Percentiles rank a stretch among this genome's conserved stretches.
Conservation (phyloP, 2,113 vertebrate species). For the Zonotrichia leucophrys region DNA sequence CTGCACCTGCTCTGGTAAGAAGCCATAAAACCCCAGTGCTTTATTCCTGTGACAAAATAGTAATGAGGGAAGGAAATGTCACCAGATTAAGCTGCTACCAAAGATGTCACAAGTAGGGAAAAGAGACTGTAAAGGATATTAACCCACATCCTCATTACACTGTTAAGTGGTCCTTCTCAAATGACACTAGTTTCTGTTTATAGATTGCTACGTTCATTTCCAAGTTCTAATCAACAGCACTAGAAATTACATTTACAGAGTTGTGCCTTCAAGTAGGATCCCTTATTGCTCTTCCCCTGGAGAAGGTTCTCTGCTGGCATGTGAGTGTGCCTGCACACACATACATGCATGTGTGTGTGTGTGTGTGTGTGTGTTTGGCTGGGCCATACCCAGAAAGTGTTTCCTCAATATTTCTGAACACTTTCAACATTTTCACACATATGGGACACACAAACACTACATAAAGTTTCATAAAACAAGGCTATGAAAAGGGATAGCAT, state of each 20-base stretch:
- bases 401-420: constrained; percentile 29
- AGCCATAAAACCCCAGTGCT: neutral
- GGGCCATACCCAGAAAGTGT: neutral
- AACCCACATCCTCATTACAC: constrained; percentile 10
- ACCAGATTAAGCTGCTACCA: neutral
- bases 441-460: neutral
- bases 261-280: neutral
- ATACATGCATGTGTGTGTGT: fast-evolving
- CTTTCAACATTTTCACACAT: neutral
- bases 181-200: neutral
- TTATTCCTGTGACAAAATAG: constrained; percentile 13
- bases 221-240: neutral
- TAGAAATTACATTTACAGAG: neutral
- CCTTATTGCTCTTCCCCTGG: neutral
- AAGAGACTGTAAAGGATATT: constrained; percentile 6
- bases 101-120: constrained; percentile 18
- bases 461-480: constrained; percentile 36
- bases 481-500: constrained; percentile 27
- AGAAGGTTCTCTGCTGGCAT: neutral
- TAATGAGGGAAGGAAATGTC: constrained; percentile 22
- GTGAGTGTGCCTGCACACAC: too few relatives aligned
- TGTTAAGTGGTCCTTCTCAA: constrained; percentile 1
- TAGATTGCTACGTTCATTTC: neutral
- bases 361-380: neutral
- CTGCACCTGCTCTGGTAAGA: neutral